A percentile compares a stretch with the other conserved stretches of the same genome.
phyloP scores from a whole-genome alignment of 1,140 invertebrate genomes.

The Zaprionus tsacasi region DNA sequence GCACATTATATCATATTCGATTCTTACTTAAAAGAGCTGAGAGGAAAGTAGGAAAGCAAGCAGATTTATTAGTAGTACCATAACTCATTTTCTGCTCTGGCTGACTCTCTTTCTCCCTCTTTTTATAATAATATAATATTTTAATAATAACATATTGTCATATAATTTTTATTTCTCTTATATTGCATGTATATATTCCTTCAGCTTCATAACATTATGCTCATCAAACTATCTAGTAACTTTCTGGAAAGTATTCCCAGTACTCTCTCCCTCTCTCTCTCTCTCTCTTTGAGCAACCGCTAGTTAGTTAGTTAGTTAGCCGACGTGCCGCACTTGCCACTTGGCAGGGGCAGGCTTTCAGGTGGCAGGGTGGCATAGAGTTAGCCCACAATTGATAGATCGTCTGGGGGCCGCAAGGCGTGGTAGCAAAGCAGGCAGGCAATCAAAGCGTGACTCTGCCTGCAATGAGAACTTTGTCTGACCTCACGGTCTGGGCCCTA shows the following conservation, averaged over 20 bases:
- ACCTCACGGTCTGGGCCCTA: constrained; percentile 32
- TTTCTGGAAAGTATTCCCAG: not conserved
- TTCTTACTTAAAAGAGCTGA: too few species aligned
- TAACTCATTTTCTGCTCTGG: too few species aligned
- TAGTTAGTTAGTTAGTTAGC: constrained; percentile 1
- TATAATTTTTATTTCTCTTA: too few species aligned
- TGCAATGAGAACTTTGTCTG: constrained; percentile 33
- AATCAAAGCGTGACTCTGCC: constrained; percentile 65
- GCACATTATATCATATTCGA: too few species aligned
- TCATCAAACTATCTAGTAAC: not conserved
- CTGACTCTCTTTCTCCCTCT: too few species aligned
- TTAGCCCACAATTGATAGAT: constrained; percentile 47
- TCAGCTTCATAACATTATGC: not conserved
- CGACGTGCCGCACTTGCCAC: not conserved
- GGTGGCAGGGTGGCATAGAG: constrained; percentile 24
- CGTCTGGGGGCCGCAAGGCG: constrained; percentile 12
- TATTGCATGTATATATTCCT: not conserved
- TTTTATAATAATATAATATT: too few species aligned
- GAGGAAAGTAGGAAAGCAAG: too few species aligned
- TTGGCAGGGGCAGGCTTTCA: constrained; percentile 16
- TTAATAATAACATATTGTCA: too few species aligned
- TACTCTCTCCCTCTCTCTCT: not conserved
- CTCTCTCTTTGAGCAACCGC: not conserved
- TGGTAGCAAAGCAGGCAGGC: constrained; percentile 37
- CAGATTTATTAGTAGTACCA: too few species aligned